These are phyloP conservation scores for Apamea anceps DNA, from an alignment of 2,888 invertebrate genomes.

Conservation along the genomic window DNA sequence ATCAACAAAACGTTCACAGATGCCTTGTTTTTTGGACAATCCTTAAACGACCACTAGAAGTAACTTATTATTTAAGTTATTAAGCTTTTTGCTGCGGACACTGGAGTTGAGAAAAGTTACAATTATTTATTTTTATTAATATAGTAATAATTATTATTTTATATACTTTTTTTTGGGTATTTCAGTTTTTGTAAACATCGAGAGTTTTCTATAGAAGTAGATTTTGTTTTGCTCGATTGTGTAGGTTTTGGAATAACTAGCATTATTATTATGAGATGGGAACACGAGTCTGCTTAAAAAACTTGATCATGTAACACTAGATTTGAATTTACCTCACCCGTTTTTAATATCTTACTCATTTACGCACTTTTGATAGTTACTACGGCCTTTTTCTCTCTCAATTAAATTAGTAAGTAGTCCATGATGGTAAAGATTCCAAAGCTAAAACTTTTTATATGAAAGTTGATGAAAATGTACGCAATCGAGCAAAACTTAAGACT, in stretches of 20 bases:
- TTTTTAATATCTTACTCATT: not conserved
- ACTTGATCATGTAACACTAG: too few species aligned
- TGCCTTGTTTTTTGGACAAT: conserved; percentile 64
- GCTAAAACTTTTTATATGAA: not conserved
- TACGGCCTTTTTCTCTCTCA: not conserved
- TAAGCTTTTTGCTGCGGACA: conserved; percentile 64
- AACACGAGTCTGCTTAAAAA: not conserved
- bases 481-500: conserved; percentile 44
- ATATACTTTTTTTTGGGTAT: conserved; percentile 58
- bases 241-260: conserved; percentile 30
- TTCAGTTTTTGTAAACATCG: conserved; percentile 65
- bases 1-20: conserved; percentile 64
- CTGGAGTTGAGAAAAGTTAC: conserved; percentile 56
- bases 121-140: conserved; percentile 43
- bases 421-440: conserved; percentile 1
- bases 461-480: conserved; percentile 46
- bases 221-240: conserved; percentile 42
- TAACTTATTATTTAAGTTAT: conserved; percentile 57
- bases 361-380: not conserved
- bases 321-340: not conserved
- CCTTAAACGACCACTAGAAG: conserved; percentile 60
- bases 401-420: not conserved
- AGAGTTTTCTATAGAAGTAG: conserved; percentile 61
- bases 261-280: too few species aligned
- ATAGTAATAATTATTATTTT: conserved; percentile 27